Conservation (phyloP, 2,888 invertebrate genomes). For the Linyphia triangularis region DNA sequence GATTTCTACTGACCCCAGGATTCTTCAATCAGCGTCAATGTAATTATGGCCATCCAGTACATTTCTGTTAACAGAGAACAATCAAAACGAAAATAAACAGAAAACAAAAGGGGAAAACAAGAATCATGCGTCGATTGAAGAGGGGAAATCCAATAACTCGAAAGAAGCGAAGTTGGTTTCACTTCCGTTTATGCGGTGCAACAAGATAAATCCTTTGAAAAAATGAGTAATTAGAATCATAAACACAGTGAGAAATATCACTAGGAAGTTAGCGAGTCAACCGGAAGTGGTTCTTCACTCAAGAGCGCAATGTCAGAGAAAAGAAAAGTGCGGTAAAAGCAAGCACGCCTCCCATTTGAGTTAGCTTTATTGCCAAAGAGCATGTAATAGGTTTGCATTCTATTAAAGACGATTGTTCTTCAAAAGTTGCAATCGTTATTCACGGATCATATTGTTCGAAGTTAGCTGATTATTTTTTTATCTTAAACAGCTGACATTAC, state of each 20-base stretch:
- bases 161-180: slow-evolving; percentile 1
- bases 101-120: slow-evolving; percentile 46
- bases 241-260: background rate
- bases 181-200: slow-evolving; percentile 37
- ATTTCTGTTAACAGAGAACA: no score
- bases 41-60: no score
- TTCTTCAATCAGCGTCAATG: no score
- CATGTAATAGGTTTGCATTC: no score
- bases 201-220: slow-evolving; percentile 35
- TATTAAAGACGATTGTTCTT: no score
- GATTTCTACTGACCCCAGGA: no score
- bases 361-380: no score
- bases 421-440: no score
- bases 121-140: slow-evolving; percentile 15
- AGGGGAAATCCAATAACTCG: background rate
- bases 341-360: background rate
- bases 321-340: background rate
- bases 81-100: no score
- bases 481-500: no score
- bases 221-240: slow-evolving; percentile 30
- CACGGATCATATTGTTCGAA: no score
- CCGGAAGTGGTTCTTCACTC: slow-evolving; percentile 14
- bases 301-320: slow-evolving; percentile 7
- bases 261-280: slow-evolving; percentile 12
- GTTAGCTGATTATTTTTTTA: no score